These are phyloP conservation scores for Cheilosia pagana DNA, from an alignment of 2,888 invertebrate genomes.

Conservation along the genomic window DNA sequence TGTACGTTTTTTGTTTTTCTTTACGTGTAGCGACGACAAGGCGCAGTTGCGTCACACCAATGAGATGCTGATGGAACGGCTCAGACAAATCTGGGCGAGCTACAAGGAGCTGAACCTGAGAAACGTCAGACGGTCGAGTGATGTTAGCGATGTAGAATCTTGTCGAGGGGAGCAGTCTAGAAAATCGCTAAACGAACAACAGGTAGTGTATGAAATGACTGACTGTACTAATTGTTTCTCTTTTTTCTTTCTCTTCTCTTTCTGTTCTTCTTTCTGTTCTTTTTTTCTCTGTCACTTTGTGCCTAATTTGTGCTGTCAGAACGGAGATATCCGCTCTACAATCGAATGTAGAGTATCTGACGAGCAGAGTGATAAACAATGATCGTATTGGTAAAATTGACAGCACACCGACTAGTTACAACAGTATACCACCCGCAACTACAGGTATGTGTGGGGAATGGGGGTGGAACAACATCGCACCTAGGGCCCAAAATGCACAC, in stretches of 20 bases:
- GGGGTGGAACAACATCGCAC: neutral
- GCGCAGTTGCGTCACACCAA: conserved; percentile 81
- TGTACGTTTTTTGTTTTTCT: neutral
- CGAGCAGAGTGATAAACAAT: conserved; percentile 82
- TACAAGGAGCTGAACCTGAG: conserved; percentile 80
- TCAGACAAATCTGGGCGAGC: conserved; percentile 82
- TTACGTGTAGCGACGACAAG: conserved; percentile 80
- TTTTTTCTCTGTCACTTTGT: conserved; percentile 47
- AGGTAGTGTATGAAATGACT: conserved; percentile 72
- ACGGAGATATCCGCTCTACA: conserved; percentile 83
- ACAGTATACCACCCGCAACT: conserved; percentile 80
- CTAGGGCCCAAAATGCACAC: too few species aligned
- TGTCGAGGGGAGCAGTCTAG: conserved; percentile 79
- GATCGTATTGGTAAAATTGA: conserved; percentile 82
- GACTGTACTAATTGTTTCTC: conserved; percentile 77
- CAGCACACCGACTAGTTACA: conserved; percentile 80
- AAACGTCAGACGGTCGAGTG: conserved; percentile 26
- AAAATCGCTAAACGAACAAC: conserved; percentile 67
- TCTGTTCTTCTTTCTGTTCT: conserved; percentile 43
- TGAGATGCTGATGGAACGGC: conserved; percentile 82
- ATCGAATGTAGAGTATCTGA: conserved; percentile 83
- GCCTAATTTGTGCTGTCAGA: conserved; percentile 73
- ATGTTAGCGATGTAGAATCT: conserved; percentile 75
- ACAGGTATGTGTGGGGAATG: conserved; percentile 79
- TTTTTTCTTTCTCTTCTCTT: conserved; percentile 55